Percentiles rank a stretch among this genome's conserved stretches.
phyloP scores from a whole-genome alignment of 2,797 vertebrate species.

The Molossus molossus region DNA sequence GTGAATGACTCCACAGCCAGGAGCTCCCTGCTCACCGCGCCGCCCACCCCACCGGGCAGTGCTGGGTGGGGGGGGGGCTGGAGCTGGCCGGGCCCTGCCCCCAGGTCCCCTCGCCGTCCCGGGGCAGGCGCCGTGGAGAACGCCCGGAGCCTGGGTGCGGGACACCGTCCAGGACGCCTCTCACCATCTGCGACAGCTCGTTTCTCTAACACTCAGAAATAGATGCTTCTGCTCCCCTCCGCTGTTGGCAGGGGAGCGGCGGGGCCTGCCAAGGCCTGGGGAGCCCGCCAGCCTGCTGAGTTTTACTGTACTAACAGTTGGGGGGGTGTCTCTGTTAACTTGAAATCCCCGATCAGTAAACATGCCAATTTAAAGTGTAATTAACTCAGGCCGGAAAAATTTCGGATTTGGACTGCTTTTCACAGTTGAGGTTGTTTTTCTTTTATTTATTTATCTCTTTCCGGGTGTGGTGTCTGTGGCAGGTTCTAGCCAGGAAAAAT shows the following conservation, averaged over 20 bases:
- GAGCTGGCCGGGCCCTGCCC: neutral
- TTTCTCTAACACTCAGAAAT: conserved; percentile 69
- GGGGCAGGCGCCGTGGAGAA: neutral
- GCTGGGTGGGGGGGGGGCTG: rapidly evolving
- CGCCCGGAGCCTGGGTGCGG: neutral
- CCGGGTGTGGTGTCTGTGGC: conserved; percentile 75
- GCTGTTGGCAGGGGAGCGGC: conserved; percentile 75
- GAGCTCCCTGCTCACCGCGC: neutral
- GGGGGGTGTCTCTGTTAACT: conserved; percentile 74
- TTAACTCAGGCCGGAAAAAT: conserved; percentile 83
- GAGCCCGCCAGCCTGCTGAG: conserved; percentile 80
- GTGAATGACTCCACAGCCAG: neutral
- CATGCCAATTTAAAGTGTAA: conserved; percentile 85
- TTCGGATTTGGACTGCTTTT: conserved; percentile 80
- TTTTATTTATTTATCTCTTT: conserved; percentile 84
- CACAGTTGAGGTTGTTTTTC: conserved; percentile 82
- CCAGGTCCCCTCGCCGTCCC: neutral
- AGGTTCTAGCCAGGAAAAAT: conserved; percentile 75
- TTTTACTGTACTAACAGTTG: conserved; percentile 80
- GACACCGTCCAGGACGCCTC: neutral
- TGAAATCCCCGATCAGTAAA: conserved; percentile 79
- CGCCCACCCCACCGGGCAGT: neutral
- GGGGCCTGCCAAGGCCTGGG: conserved; percentile 81
- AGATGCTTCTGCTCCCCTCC: conserved; percentile 67
- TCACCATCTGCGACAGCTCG: conserved; percentile 66